Evolutionary conservation across 2,113 vertebrate genomes (phyloP).

Genomic region (Bothrops jararaca): DNA sequence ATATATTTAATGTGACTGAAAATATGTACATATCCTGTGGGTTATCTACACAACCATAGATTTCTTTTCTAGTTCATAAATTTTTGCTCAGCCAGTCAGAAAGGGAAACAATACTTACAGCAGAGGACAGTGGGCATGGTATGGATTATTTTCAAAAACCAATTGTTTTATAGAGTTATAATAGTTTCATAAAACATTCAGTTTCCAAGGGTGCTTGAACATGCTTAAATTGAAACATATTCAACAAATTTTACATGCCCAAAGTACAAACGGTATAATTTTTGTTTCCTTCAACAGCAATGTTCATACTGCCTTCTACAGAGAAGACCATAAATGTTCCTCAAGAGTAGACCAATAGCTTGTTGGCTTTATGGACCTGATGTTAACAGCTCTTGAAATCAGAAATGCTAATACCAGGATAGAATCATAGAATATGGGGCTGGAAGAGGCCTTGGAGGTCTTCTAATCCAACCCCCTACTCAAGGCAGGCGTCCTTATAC

Average conservation of each 20-base stretch:
- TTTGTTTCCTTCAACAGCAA: background rate
- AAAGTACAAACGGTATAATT: constrained; percentile 10
- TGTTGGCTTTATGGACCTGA: background rate
- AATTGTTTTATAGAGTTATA: background rate
- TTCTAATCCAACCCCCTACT: too few species aligned
- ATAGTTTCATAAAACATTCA: background rate
- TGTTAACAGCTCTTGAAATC: background rate
- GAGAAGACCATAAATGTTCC: background rate
- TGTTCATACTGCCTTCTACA: background rate
- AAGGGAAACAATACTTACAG: background rate
- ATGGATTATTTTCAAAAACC: background rate
- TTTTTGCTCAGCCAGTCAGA: background rate
- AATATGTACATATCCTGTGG: background rate
- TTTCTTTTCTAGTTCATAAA: constrained; percentile 33
- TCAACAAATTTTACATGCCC: background rate
- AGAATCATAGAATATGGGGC: background rate
- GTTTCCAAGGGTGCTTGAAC: background rate
- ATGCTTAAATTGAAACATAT: background rate
- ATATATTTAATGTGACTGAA: constrained; percentile 19
- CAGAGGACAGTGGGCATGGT: background rate
- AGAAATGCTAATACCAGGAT: background rate
- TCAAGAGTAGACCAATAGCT: background rate
- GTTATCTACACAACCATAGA: constrained; percentile 26
- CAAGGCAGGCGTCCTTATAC: too few species aligned
- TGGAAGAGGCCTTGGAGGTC: too few species aligned